phyloP scores from a whole-genome alignment of 2,888 invertebrate species.

The Apamea crenata region DNA sequence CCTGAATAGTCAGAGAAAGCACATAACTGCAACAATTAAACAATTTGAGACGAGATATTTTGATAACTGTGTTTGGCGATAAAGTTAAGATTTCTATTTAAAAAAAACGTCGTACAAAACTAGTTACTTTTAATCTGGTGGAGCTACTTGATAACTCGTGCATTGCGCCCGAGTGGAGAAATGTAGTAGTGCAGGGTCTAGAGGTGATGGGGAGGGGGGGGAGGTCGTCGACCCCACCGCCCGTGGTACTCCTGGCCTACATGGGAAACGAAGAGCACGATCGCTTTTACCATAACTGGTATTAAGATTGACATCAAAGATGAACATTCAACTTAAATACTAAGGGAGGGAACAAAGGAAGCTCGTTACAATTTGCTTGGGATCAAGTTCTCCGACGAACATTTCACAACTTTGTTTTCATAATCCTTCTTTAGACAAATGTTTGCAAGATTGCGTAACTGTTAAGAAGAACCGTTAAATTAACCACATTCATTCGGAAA shows the following conservation, averaged over 20 bases:
- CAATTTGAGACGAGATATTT: slow-evolving; percentile 66
- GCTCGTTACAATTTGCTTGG: slow-evolving; percentile 49
- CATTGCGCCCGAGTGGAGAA: slow-evolving; percentile 81
- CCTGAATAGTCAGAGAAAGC: too few species aligned
- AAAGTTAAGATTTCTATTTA: slow-evolving; percentile 70
- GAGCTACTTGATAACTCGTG: slow-evolving; percentile 72
- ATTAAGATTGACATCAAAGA: slow-evolving; percentile 66
- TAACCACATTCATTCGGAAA: slow-evolving; percentile 84
- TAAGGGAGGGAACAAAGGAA: slow-evolving; percentile 52
- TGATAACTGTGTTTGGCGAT: slow-evolving; percentile 60
- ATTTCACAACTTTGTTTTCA: slow-evolving; percentile 69
- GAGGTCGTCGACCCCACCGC: slow-evolving; percentile 83
- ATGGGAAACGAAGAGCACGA: slow-evolving; percentile 71
- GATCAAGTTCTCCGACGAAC: slow-evolving; percentile 58
- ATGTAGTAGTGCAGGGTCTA: slow-evolving; percentile 83
- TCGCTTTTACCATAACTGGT: slow-evolving; percentile 71
- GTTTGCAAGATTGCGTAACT: slow-evolving; percentile 79
- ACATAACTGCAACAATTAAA: slow-evolving; percentile 73
- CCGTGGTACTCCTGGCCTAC: slow-evolving; percentile 89
- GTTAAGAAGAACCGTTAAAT: slow-evolving; percentile 81
- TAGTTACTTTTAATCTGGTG: slow-evolving; percentile 74
- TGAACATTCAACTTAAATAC: slow-evolving; percentile 48
- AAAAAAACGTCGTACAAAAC: slow-evolving; percentile 69
- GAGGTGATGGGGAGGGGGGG: slow-evolving; percentile 70
- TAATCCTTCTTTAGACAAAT: slow-evolving; percentile 73